Base-by-base conservation (phyloP, 1,140 invertebrate species). In the Lethocerus indicus region DNA sequence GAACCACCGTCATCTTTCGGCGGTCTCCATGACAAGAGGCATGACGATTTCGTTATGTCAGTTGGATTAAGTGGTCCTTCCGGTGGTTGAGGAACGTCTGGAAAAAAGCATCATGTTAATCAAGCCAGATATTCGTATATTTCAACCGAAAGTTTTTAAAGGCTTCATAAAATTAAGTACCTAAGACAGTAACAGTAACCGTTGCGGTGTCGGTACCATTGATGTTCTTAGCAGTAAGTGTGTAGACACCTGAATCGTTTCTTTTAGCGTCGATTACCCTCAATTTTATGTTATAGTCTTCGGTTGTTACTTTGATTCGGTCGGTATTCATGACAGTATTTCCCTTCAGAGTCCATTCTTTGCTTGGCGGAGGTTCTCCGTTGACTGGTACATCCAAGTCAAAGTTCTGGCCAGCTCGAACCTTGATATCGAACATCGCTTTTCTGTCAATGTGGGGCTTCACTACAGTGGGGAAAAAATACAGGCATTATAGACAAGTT, bases 381-480 rank as follows among this genome's bases (percentile, higher is more conserved):
- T 71, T 81, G 26, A 95, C 90, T 18, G 92, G 92, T 2, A 98
- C 86, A 61, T 91, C 84, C 56, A 96, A 82, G 61, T 93, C 86
- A 64, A 95, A 90, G 63, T 85, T 82, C 62, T 88, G 81, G 37
- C 95, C 93, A 32, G 89, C 92, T 54, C 81, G 79, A 42, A 93
- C 78, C 60, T 90, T 93, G 56, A 98, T 82, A 63, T 97, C 86
- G 47, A 83, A 68, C 73, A 98, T 82, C 53, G 87, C 86, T 64
- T 90, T 91, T 26, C 87, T 76, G 63, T 95, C 91, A 63, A 98
- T 95, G 63, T 84, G 88, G 0, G 93, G 93, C 39, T 89, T 67
- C 60, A 82, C 76, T 81, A 58, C 47, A 72, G 70, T 55, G 45
- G 44, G 58, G 58, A 56, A 55, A 41, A 57, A 54, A 28, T 50